Percentiles rank a stretch among this genome's conserved stretches.
Evolutionary conservation across 2,113 vertebrate species (phyloP).

Genomic region (Bubo scandiacus): DNA sequence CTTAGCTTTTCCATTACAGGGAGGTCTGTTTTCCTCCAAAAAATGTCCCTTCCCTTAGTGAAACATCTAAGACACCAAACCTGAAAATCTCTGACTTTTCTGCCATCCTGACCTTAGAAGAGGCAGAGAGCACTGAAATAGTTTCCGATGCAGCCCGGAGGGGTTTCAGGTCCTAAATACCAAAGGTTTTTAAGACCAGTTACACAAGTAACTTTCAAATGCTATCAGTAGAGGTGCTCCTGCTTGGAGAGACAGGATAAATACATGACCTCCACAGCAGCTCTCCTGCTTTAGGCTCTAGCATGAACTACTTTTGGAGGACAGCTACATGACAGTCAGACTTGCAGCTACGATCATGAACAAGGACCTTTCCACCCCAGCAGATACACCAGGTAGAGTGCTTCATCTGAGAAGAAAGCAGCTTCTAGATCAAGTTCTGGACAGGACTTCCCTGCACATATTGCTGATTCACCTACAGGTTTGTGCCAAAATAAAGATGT

Average conservation of each 20-base stretch:
- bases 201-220: not conserved
- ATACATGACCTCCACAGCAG: not conserved
- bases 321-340: not conserved
- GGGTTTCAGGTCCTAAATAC: not conserved
- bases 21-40: not conserved
- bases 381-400: not conserved
- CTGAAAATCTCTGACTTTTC: not conserved
- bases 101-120: not conserved
- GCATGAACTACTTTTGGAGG: not conserved
- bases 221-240: not conserved
- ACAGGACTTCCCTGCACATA: not conserved
- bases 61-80: not conserved
- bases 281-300: not conserved
- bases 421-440: not conserved
- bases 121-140: not conserved
- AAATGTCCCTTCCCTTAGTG: not conserved
- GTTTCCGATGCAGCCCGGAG: rapidly evolving
- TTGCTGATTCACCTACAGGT: not conserved
- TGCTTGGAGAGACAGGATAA: not conserved
- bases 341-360: not conserved
- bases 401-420: not conserved
- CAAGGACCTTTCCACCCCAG: not conserved
- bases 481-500: not conserved
- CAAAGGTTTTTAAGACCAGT: not conserved
- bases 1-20: not conserved